Base-by-base conservation (phyloP, 2,888 invertebrate species). In the Ichneumoninae sp. region DNA sequence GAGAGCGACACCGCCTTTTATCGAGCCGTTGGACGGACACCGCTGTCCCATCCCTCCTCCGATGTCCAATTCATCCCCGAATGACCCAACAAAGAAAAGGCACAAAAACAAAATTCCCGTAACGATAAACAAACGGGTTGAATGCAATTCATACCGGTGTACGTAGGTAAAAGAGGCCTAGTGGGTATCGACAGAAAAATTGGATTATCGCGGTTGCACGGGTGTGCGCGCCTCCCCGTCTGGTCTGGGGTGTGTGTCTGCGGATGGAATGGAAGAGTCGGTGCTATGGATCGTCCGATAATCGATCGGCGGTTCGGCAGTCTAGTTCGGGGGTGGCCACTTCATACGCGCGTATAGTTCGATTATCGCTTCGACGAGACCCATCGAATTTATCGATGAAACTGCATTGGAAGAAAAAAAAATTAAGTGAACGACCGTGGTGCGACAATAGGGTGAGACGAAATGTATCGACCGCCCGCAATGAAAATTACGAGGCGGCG, bases 291-390 rank as follows among this genome's bases (percentile, higher is more conserved):
- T 82, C 78, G 82, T 75, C 60, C 82, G 78, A 84, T 84, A 84
- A 84, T 84, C 84, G 84, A 84, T 82, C 84, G 52, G 66, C 70
- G 78, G 84, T 84, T 74, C 66, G 44, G 78, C 74, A 70, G 81
- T 81, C 69, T 78, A 78, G 74, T 74, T 74, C 50, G 72, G 65
- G 44, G 16, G 44, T 7, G 47, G 57, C 54, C 30, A 66, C 81
- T 81, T 22, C 74, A 54, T 22, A 4, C 81, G 26, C 62, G 54
- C 65, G 69, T 78, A 80, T 77, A 84, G 83, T 84, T 84, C 78
- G 81, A 84, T 84, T 84, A 81, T 84, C 81, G 78, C 81, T 78
- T 81, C 81, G 69, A 69, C 78, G 78, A 81, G 81, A 78, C 69
- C 40, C 81, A 65, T 74, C 84, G 69, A 84, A 81, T 84, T 81